Conservation (phyloP, 2,888 invertebrate species). For the Colostygia pectinataria region DNA sequence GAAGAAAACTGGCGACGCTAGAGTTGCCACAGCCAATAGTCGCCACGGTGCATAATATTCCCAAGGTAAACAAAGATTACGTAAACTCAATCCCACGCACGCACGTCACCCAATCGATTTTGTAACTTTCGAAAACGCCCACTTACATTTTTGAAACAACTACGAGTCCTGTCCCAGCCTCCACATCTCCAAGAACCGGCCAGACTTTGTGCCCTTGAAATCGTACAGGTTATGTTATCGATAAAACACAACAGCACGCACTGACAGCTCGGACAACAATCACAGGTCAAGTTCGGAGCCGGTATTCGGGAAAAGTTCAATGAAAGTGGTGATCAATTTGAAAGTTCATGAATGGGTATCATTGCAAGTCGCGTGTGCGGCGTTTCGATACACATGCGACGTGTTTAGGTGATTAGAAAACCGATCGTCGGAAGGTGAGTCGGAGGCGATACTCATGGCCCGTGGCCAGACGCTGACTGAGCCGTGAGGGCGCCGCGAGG, state of each 20-base stretch:
- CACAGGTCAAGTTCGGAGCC: conserved; percentile 74
- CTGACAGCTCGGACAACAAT: conserved; percentile 78
- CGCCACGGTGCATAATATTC: conserved; percentile 76
- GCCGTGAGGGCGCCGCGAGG: conserved; percentile 67
- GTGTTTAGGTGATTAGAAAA: conserved; percentile 58
- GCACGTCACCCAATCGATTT: conserved; percentile 81
- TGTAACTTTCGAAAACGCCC: conserved; percentile 82
- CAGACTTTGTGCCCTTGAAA: conserved; percentile 75
- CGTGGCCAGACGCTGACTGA: conserved; percentile 68
- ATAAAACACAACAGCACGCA: conserved; percentile 82
- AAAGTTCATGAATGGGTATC: conserved; percentile 47
- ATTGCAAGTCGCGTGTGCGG: conserved; percentile 41
- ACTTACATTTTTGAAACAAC: conserved; percentile 67
- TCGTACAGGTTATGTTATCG: conserved; percentile 81
- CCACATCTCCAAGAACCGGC: conserved; percentile 56
- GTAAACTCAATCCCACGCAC: conserved; percentile 82
- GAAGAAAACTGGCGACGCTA: conserved; percentile 32
- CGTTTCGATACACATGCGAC: conserved; percentile 52
- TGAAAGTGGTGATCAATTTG: conserved; percentile 41
- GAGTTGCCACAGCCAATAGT: conserved; percentile 54
- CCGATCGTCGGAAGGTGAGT: conserved; percentile 52
- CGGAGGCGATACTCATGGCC: conserved; percentile 53
- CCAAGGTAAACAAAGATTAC: conserved; percentile 83
- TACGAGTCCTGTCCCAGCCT: conserved; percentile 56
- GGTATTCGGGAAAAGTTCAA: conserved; percentile 53